Evolutionary conservation across 2,797 vertebrate species (phyloP), one percentile per base, ranked within the genome.

Genomic region (Ammospiza maritima): DNA sequence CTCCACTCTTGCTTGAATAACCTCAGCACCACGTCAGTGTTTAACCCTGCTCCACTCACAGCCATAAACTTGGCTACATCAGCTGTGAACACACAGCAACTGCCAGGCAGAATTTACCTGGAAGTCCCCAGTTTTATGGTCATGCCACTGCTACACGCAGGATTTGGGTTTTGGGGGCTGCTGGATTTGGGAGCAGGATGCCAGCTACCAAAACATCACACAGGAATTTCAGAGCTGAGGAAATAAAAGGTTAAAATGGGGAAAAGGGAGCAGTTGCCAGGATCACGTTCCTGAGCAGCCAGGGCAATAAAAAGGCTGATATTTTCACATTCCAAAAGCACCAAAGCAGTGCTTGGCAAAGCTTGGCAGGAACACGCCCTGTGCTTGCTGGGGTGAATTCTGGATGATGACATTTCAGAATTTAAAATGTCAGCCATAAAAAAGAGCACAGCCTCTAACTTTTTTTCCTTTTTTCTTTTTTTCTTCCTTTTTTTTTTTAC

Each of bases 371-470:
- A 92, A 58, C 7, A 17, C 0, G 7, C 58, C 76, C 76, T 66
- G 85, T 0, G 0, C 66, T 91, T 81, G 73, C 89, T 91, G 83
- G 53, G 82, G 70, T 88, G 87, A 90, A 73, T 79, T 86, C 89
- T 95, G 80, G 48, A 67, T 85, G 88, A 60, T 95, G 94, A 90
- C 93, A 96, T 95, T 96, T 95, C 77, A 62, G 65, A 89, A 93
- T 71, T 6, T 86, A 93, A 95, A 95, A 96, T 96, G 89, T 93
- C 96, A 95, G 88, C 77, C 89, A 89, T 71, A 60, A 76, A 87
- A 90, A 56, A 73, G 36, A 88, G n/a, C 53, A 60, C 12, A 91
- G 48, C 6, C 27, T 78, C 61, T 47, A 62, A 81, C 30, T 83
- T 70, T 22, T 38, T 58, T 36, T 16, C 11, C 5, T 12, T 73